A percentile compares a stretch with the other conserved stretches of the same genome.
Conservation (phyloP, 2,888 invertebrate species). For the Helicoverpa assulta region DNA sequence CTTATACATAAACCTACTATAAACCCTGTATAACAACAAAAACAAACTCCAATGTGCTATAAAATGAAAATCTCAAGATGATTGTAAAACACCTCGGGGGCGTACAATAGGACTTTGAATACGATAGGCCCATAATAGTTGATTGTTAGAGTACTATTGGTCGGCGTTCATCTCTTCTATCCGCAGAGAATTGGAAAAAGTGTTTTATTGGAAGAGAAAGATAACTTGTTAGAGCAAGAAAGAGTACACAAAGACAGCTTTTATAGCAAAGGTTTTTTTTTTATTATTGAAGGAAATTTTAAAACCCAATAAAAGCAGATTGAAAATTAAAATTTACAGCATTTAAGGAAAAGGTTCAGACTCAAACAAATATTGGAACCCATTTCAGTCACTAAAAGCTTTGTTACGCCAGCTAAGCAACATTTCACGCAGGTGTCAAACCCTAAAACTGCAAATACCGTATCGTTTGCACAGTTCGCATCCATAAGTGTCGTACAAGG, state of each 20-base stretch:
- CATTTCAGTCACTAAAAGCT: constrained; percentile 14
- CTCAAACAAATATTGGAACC: background rate
- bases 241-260: constrained; percentile 28
- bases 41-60: constrained; percentile 33
- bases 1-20: background rate
- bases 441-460: constrained; percentile 46
- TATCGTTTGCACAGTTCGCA: constrained; percentile 57
- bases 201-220: constrained; percentile 31
- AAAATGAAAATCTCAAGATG: constrained; percentile 47
- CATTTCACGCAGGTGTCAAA: constrained; percentile 40
- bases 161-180: constrained; percentile 51
- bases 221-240: constrained; percentile 29
- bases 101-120: constrained; percentile 52
- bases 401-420: constrained; percentile 15
- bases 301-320: too few relatives aligned
- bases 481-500: constrained; percentile 67
- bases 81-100: constrained; percentile 30
- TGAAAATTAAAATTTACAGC: too few relatives aligned
- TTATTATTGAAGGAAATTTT: too few relatives aligned
- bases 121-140: constrained; percentile 59
- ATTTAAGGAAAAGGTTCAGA: background rate
- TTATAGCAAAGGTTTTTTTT: too few relatives aligned
- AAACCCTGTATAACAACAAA: constrained; percentile 10
- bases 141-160: constrained; percentile 46
- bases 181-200: constrained; percentile 52